Evolutionary conservation across 2,797 vertebrate species (phyloP), one percentile per base, ranked within the genome.

Genomic region (Typhlichthys subterraneus): DNA sequence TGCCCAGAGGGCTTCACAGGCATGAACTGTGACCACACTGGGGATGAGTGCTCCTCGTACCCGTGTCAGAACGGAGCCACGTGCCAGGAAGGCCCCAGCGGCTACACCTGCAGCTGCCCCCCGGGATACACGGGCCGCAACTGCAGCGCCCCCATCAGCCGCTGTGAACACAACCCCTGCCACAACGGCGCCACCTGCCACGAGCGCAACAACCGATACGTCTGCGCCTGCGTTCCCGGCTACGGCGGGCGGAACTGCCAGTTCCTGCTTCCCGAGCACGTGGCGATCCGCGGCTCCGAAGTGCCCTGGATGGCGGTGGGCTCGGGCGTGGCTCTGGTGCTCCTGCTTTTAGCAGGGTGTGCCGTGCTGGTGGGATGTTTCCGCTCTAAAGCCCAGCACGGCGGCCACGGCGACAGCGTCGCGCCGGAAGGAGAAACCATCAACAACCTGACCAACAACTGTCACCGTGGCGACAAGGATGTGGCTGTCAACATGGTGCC

Each of bases 151-250:
- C 94, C 96, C 0, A 89, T 98, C 88, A 95, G 95, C 88, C 93
- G 94, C 75, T 99, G 97, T 0, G 94, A 97, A 53, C 96, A 98
- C 56, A 94, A 93, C 59, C 96, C 96, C 1, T 99, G 97, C 84
- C 97, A 98, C 88, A 99, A 99, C 0, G 96, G 96, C 1, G 97
- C 96, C 78, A 96, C 96, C 53, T 99, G 97, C 92, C 97, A 99
- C 0, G 95, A 99, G 60, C 76, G 96, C 38, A 96, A 93, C 89
- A 94, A 90, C 78, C 96, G 96, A 47, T 99, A 98, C 0, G 92
- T 96, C 64, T 99, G 97, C 0, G 95, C 97, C 3, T 99, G 97
- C 0, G 93, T 94, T 13, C 92, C 87, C 0, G 95, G 96, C 5
- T 99, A 98, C 0, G 97, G 96, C 0, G 97, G 97, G 13, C 92